Conservation (phyloP, 1,140 invertebrate species). For the Chironomus striatipennis region DNA sequence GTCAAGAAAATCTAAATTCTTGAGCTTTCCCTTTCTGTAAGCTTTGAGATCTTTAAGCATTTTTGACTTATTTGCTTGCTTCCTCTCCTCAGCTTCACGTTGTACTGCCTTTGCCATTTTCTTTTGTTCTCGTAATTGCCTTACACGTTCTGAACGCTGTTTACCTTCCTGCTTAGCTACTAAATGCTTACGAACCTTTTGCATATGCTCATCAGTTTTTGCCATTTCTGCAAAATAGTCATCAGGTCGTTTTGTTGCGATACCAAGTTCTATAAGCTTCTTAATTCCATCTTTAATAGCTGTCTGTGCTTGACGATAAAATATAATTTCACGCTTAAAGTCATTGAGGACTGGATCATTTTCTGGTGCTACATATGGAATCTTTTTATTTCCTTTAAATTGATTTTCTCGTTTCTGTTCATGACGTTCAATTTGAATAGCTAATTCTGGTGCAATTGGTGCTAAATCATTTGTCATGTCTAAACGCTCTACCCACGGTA, state of each 20-base stretch:
- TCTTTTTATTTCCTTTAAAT: constrained; percentile 58
- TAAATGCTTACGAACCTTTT: constrained; percentile 80
- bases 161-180: constrained; percentile 74
- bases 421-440: constrained; percentile 63
- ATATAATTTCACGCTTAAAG: constrained; percentile 82
- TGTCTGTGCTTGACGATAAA: constrained; percentile 86
- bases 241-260: constrained; percentile 75
- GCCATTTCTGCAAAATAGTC: constrained; percentile 99
- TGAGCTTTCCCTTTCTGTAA: constrained; percentile 69
- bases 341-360: constrained; percentile 85
- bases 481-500: constrained; percentile 79
- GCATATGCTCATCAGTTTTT: constrained; percentile 96
- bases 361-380: constrained; percentile 50
- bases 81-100: constrained; percentile 51
- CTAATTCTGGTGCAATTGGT: constrained; percentile 71
- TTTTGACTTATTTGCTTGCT: constrained; percentile 49
- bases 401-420: constrained; percentile 57
- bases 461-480: constrained; percentile 68
- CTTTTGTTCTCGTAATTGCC: constrained; percentile 78
- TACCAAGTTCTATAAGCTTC: constrained; percentile 60
- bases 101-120: constrained; percentile 84
- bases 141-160: constrained; percentile 79
- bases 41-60: constrained; percentile 79
- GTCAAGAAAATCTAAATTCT: constrained; percentile 76
- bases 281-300: constrained; percentile 71